phyloP scores from a whole-genome alignment of 2,113 vertebrate genomes.

The Clupea harengus region DNA sequence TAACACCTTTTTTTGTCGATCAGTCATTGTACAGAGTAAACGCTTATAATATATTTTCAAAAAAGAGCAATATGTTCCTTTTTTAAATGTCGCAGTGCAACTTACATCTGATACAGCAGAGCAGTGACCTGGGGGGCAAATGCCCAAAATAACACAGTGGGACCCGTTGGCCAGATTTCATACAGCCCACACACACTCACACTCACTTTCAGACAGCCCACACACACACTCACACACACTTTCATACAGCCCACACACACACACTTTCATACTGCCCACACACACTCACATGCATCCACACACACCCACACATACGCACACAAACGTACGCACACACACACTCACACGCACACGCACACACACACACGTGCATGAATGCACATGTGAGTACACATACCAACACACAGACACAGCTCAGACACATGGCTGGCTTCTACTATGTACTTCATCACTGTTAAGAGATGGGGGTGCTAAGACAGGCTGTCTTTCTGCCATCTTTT shows the following conservation, averaged over 20 bases:
- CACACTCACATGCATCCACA: not conserved
- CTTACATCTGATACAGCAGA: constrained; percentile 79
- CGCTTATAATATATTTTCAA: constrained; percentile 71
- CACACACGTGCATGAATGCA: constrained; percentile 9
- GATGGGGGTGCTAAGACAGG: constrained; percentile 1
- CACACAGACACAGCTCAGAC: constrained; percentile 6
- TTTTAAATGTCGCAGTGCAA: constrained; percentile 81
- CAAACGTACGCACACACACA: constrained; percentile 18
- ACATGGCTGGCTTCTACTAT: constrained; percentile 19
- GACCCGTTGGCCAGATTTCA: constrained; percentile 70
- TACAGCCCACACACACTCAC: constrained; percentile 27
- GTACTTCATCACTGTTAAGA: constrained; percentile 4
- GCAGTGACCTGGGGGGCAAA: constrained; percentile 75
- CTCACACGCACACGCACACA: constrained; percentile 2
- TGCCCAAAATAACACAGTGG: constrained; percentile 76
- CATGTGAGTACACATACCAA: not conserved
- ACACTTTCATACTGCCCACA: not conserved
- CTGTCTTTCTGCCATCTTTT: not conserved
- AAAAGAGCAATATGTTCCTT: constrained; percentile 79
- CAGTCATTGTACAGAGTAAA: constrained; percentile 71
- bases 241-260: not conserved
- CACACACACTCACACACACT: not conserved
- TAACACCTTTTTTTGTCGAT: constrained; percentile 39
- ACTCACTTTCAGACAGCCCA: not conserved
- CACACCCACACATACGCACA: not conserved